Conservation (phyloP, 2,113 vertebrate genomes). For the Orientallactaga bullata region DNA sequence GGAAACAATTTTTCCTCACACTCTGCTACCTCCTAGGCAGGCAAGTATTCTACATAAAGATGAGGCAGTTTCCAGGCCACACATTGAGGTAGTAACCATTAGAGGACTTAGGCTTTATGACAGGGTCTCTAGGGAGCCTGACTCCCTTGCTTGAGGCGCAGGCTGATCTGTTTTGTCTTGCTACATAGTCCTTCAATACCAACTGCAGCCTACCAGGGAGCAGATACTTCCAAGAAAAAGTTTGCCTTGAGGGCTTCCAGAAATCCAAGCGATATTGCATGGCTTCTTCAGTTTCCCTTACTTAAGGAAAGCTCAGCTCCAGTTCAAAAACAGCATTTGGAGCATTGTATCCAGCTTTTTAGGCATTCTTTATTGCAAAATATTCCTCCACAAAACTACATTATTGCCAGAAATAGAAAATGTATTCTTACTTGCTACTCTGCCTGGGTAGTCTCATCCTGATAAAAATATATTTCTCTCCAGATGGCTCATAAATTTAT, state of each 20-base stretch:
- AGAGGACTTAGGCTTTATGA: conserved; percentile 18
- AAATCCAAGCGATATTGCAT: background rate
- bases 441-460: conserved; percentile 5
- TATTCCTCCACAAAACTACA: conserved; percentile 11
- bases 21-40: background rate
- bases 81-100: background rate
- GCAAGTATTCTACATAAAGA: background rate
- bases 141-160: background rate
- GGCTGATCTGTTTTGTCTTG: background rate
- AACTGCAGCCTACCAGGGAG: background rate
- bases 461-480: conserved; percentile 18
- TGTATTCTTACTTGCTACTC: conserved; percentile 1
- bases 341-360: conserved; percentile 19
- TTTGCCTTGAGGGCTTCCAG: conserved; percentile 7
- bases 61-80: background rate
- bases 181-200: background rate
- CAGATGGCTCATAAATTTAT: background rate
- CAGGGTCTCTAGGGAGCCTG: background rate
- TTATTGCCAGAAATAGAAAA: conserved; percentile 40
- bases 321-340: conserved; percentile 44
- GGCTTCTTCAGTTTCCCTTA: background rate
- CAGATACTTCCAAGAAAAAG: conserved; percentile 9
- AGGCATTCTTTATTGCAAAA: conserved; percentile 3
- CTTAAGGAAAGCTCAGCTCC: background rate
- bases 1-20: background rate